A percentile compares a stretch with the other conserved stretches of the same genome.
These are phyloP conservation scores for Colistium nudipinnis DNA, from an alignment of 2,113 vertebrate species.

Conservation along the genomic window DNA sequence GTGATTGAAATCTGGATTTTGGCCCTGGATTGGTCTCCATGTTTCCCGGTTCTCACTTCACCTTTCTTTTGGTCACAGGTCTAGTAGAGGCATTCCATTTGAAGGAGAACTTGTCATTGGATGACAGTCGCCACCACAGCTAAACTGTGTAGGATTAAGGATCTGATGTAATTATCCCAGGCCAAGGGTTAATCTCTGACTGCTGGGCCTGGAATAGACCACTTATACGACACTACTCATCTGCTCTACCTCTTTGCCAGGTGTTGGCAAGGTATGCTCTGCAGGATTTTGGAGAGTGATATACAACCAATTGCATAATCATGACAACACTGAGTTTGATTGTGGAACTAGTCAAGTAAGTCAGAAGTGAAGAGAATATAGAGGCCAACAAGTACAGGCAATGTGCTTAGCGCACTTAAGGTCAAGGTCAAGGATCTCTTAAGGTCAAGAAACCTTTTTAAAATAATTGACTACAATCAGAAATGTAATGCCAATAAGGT, in stretches of 20 bases:
- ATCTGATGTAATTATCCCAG: slow-evolving; percentile 70
- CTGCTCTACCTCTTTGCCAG: slow-evolving; percentile 37
- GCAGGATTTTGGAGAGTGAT: neutral
- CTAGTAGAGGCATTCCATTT: neutral
- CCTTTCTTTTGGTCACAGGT: neutral
- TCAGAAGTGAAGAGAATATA: neutral
- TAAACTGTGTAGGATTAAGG: slow-evolving; percentile 75
- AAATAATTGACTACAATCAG: neutral
- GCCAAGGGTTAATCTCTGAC: slow-evolving; percentile 74
- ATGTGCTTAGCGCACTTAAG: neutral
- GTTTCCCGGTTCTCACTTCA: neutral
- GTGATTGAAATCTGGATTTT: neutral
- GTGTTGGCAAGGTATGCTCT: neutral
- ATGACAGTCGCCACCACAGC: slow-evolving; percentile 6
- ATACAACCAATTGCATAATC: neutral
- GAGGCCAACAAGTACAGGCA: neutral
- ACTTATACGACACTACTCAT: slow-evolving; percentile 46
- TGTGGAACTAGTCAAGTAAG: neutral
- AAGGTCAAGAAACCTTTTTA: neutral
- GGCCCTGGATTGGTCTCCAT: neutral
- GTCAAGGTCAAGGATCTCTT: fast-evolving
- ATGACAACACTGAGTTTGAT: neutral
- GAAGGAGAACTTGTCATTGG: neutral
- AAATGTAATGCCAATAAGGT: neutral
- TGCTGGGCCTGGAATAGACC: slow-evolving; percentile 74